Evolutionary conservation across 2,113 vertebrate species (phyloP), one percentile per base, ranked within the genome.

Genomic region (Phrynosoma platyrhinos): DNA sequence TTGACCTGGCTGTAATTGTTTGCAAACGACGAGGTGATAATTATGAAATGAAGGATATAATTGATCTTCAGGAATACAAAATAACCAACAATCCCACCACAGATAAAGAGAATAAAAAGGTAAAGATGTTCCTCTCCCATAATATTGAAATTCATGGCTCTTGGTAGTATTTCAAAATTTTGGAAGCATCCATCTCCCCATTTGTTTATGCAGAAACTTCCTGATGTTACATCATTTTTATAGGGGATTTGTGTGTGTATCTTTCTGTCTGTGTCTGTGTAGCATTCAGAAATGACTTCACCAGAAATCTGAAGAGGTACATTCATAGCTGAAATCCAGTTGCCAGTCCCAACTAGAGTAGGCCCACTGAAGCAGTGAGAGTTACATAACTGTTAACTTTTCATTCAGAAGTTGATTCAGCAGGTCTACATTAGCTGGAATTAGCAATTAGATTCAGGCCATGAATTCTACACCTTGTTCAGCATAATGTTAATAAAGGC

Each of bases 31-130:
- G 98, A 91, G 99, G 98, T 21, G 98, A 99, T 94, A 98, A 98
- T 97, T 99, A 99, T 14, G 99, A 99, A 94, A 99, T 99, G 98
- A 99, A 99, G 90, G 99, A 99, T 90, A 97, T 99, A 89, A 98
- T 99, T 84, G 99, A 99, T 96, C 97, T 99, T 91, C 98, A 98
- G 91, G 97, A 98, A 91, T 99, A 99, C 95, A 99, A 98, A 96
- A 98, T 99, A 94, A 98, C 98, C 71, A 98, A 99, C 95, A 99
- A 99, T 88, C 98, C 98, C 58, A 98, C 98, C 14, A 98, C 98
- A 0, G 98, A 99, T 94, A 99, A 99, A 92, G 98, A 99, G 94
- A 99, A 98, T 91, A 97, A 98, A 92, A 99, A 99, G 99, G 99
- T 99, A 94, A 95, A 16, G 47, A n/a, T 81, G 21, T 62, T 47